Evolutionary conservation across 2,888 invertebrate genomes (phyloP), one percentile per base, ranked within the genome.

Genomic region (Cerastis rubricosa): DNA sequence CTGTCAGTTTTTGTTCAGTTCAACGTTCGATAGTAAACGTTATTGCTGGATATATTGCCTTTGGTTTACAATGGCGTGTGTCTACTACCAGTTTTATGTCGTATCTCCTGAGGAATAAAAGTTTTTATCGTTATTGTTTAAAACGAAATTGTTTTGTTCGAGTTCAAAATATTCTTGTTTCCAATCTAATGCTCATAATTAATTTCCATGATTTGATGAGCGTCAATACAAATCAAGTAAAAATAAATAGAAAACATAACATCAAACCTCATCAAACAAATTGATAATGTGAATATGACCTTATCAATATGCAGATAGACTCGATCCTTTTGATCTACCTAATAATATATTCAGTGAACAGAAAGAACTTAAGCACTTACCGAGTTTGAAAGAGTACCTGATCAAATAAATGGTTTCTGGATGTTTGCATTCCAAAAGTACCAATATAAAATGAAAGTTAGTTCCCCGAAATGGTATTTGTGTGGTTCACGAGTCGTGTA

Each of bases 391-490:
- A 84, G 70, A 78, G 77, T 88, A 85, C 86, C 84, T 90, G 89
- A 91, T 91, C 90, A 90, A 89, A 91, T 91, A 90, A 88, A 90
- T 89, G 88, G 85, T 87, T 87, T 87, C 73, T 82, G 83, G 87
- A 85, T 90, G 89, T 90, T 90, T 91, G 90, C 86, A 91, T 90
- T 90, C 85, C 83, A 79, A 76, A 88, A 86, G 88, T 88, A 89
- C 87, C 87, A 80, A 87, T 91, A 91, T 92, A 90, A 90, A 92
- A 91, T 86, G 89, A 90, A 90, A 91, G 91, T 91, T 89, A 85
- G 90, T 93, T 93, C 91, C 83, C 78, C 88, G 91, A 90, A 93
- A 90, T 90, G 87, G 82, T 89, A 89, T 92, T 91, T 86, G 89
- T 87, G 89, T 89, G 87, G 87, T 84, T 83, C 75, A 77, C 76